Evolutionary conservation across 2,113 vertebrate species (phyloP).

Genomic region (Equus przewalskii): DNA sequence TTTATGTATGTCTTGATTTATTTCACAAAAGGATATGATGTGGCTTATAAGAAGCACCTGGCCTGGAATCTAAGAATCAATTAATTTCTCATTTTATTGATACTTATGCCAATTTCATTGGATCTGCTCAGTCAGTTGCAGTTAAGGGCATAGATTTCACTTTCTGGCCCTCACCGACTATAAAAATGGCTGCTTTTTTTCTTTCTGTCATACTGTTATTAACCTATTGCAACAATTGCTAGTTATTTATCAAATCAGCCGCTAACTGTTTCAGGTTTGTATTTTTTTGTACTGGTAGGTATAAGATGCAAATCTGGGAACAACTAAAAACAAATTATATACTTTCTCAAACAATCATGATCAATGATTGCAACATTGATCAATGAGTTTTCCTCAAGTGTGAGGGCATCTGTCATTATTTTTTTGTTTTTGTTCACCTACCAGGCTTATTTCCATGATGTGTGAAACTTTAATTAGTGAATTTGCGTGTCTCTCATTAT

Average conservation of each 20-base stretch:
- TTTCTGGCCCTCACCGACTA: not conserved
- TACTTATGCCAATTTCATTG: not conserved
- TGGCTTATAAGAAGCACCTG: not conserved
- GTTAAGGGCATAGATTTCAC: not conserved
- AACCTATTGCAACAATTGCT: not conserved
- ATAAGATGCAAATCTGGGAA: not conserved
- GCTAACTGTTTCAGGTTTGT: not conserved
- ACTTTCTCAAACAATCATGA: not conserved
- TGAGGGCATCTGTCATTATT: not conserved
- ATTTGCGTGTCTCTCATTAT: not conserved
- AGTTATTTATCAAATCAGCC: not conserved
- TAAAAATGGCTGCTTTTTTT: not conserved
- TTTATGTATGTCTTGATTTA: not conserved
- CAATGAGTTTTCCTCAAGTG: not conserved
- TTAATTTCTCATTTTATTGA: not conserved
- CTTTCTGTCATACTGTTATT: not conserved
- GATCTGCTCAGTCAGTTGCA: not conserved
- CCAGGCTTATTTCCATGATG: not conserved
- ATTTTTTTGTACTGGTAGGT: not conserved
- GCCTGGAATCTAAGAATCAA: not conserved
- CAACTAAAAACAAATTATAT: not conserved
- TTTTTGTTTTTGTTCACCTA: not conserved
- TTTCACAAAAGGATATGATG: not conserved
- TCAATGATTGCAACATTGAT: not conserved
- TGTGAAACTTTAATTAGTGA: conserved; percentile 22